Percentiles rank a stretch among this genome's conserved stretches.
phyloP scores from a whole-genome alignment of 2,797 vertebrate species.

The Spatula versicolor region DNA sequence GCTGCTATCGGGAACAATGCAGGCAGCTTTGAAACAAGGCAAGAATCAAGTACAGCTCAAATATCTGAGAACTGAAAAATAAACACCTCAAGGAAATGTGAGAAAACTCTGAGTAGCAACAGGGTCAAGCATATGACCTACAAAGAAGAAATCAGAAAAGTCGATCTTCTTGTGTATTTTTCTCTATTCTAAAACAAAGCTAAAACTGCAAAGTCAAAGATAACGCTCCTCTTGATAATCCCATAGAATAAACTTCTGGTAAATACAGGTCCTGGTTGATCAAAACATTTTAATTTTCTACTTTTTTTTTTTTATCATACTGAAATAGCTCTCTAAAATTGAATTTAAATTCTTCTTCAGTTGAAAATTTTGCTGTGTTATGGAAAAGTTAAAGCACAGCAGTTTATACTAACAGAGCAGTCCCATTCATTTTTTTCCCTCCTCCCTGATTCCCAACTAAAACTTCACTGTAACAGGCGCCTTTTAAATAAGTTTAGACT shows the following conservation, averaged over 20 bases:
- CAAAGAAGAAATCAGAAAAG: neutral
- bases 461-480: neutral
- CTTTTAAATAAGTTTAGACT: neutral
- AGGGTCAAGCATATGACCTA: neutral
- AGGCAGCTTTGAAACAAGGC: neutral
- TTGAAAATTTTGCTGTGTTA: neutral
- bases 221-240: neutral
- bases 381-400: neutral
- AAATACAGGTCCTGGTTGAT: neutral
- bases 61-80: neutral
- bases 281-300: neutral
- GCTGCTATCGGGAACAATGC: neutral
- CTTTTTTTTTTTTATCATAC: neutral
- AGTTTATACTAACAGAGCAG: neutral
- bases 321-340: neutral
- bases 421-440: neutral
- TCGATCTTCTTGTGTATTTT: neutral
- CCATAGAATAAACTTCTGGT: neutral
- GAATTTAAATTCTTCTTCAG: neutral
- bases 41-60: neutral
- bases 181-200: neutral
- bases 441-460: neutral
- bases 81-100: neutral
- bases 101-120: neutral
- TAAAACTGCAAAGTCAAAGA: neutral